A percentile compares a stretch with the other conserved stretches of the same genome.
phyloP scores from a whole-genome alignment of 1,140 invertebrate genomes.

The Adelges cooleyi region DNA sequence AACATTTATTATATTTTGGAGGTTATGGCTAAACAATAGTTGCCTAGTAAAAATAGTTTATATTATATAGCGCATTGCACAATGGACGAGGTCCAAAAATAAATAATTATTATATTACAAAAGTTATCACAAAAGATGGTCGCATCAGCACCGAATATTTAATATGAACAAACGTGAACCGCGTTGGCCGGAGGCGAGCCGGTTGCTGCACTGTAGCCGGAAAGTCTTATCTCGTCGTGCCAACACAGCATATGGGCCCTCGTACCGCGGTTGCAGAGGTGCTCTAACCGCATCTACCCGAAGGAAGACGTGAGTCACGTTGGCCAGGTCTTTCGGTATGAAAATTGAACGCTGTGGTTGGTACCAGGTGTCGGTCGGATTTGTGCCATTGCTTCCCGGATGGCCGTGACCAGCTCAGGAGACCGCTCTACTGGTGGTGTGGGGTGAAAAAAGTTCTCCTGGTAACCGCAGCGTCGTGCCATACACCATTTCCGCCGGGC shows the following conservation, averaged over 20 bases:
- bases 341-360: slow-evolving; percentile 26
- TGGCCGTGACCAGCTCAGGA: neutral
- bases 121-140: too few species aligned
- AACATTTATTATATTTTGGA: too few species aligned
- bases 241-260: slow-evolving; percentile 35
- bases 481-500: slow-evolving; percentile 30
- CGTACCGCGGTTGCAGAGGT: slow-evolving; percentile 34
- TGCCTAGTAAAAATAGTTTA: too few species aligned
- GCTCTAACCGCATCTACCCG: slow-evolving; percentile 32
- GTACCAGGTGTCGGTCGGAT: neutral
- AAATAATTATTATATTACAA: too few species aligned
- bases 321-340: slow-evolving; percentile 33
- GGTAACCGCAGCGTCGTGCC: slow-evolving; percentile 33
- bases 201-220: slow-evolving; percentile 24
- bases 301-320: slow-evolving; percentile 34
- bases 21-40: too few species aligned
- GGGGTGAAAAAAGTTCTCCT: slow-evolving; percentile 35
- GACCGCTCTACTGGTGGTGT: neutral
- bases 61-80: too few species aligned
- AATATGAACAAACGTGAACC: too few species aligned
- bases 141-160: too few species aligned
- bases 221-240: slow-evolving; percentile 31
- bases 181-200: too few species aligned
- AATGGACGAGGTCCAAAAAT: too few species aligned
- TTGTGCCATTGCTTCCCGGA: neutral